Base-by-base conservation (phyloP, 2,888 invertebrate genomes). In the Caradrina kadenii region DNA sequence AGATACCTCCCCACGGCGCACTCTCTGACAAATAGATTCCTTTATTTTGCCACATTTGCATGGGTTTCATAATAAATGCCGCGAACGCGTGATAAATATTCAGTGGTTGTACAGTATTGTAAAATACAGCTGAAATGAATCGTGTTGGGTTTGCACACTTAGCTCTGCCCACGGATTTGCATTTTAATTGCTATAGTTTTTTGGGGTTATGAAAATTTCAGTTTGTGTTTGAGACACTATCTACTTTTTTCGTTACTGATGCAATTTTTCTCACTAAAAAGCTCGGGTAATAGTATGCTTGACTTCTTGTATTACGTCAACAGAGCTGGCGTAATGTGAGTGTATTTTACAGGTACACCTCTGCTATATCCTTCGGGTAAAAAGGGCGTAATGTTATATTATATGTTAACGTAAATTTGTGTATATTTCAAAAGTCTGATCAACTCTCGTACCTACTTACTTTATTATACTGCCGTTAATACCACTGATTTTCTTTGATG, bases 51-150 rank as follows among this genome's bases (percentile, higher is more conserved):
- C 73, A 70, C 60, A 84, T 84, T 85, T 85, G 82, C 84, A 84
- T 85, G 82, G 84, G 85, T 82, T 80, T 80, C 67, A 79, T 84
- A 80, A 82, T 84, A 85, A 82, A 83, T 82, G 79, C 81, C 69
- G 65, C 62, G 71, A 67, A 84, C 83, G 76, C 69, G 66, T 80
- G 71, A 84, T 83, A 84, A 80, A 84, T 83, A 84, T 84, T 83
- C 85, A 84, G 83, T 56, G 76, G 73, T 54, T 59, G 67, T 71
- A 77, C 67, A 77, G 68, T 83, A 73, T 69, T 69, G 79, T 75
- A 71, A 80, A 80, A 75, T 80, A 80, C 70, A 75, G 67, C 77
- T 71, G 79, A 79, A 79, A 81, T 79, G 79, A 81, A 75, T 80
- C 82, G 70, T 71, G 70, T 71, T 35, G 68, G 74, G 70, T 71